Evolutionary conservation across 1,140 invertebrate genomes (phyloP).

Genomic region (Drosophila rhopaloa): DNA sequence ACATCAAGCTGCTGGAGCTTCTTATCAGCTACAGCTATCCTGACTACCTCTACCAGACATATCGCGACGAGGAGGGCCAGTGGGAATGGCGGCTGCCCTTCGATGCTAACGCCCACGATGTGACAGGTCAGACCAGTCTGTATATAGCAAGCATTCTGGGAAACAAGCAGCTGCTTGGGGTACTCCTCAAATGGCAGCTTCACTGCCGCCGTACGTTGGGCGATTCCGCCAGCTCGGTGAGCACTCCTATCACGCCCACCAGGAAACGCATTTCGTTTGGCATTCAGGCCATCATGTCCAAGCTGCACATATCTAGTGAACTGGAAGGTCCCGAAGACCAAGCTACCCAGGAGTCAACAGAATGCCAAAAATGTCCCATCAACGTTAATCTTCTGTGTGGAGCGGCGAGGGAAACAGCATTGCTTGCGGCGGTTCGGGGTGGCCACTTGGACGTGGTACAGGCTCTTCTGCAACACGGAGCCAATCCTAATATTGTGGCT

Average conservation of each 20-base stretch:
- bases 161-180: slow-evolving; percentile 92
- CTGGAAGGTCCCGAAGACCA: slow-evolving; percentile 48
- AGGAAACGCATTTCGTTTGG: slow-evolving; percentile 92
- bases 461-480: slow-evolving; percentile 90
- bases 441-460: slow-evolving; percentile 91
- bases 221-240: slow-evolving; percentile 34
- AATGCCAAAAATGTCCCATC: slow-evolving; percentile 88
- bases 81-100: slow-evolving; percentile 95
- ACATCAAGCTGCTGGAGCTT: slow-evolving; percentile 90
- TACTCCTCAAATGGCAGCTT: slow-evolving; percentile 90
- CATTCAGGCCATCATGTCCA: slow-evolving; percentile 94
- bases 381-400: slow-evolving; percentile 90
- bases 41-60: slow-evolving; percentile 88
- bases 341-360: slow-evolving; percentile 83
- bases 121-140: slow-evolving; percentile 94
- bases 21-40: slow-evolving; percentile 94
- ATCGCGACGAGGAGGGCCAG: slow-evolving; percentile 89
- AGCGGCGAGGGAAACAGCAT: slow-evolving; percentile 88
- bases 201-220: slow-evolving; percentile 87
- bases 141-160: slow-evolving; percentile 95
- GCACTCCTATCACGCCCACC: slow-evolving; percentile 85
- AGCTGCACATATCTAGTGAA: slow-evolving; percentile 87
- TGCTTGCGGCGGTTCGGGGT: slow-evolving; percentile 92
- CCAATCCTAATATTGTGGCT: slow-evolving; percentile 89
- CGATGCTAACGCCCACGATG: slow-evolving; percentile 95